These are phyloP conservation scores for Nasonia longicornis DNA, from an alignment of 1,140 invertebrate species.

Conservation along the genomic window DNA sequence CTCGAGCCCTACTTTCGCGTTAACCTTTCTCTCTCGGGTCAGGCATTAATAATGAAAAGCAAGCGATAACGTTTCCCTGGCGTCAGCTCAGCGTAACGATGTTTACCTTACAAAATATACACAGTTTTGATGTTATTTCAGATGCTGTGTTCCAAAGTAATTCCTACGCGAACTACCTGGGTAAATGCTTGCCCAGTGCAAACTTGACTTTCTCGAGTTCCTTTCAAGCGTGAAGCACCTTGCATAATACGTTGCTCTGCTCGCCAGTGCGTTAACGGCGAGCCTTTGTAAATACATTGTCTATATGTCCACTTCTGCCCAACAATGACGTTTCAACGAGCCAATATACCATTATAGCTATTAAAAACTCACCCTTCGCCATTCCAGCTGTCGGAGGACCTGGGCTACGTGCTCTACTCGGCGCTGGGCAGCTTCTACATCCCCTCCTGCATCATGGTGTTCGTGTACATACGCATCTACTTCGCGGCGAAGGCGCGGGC, in stretches of 20 bases:
- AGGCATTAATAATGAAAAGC: too few species aligned
- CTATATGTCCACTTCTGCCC: too few species aligned
- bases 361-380: background rate
- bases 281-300: too few species aligned
- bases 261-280: too few species aligned
- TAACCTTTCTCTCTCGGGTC: too few species aligned
- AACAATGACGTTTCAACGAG: too few species aligned
- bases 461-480: slow-evolving; percentile 99
- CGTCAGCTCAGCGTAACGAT: too few species aligned
- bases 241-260: background rate
- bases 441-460: slow-evolving; percentile 98
- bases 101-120: too few species aligned
- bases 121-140: background rate
- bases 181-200: background rate
- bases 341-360: too few species aligned
- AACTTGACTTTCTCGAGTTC: background rate
- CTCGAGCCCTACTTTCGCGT: too few species aligned
- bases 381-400: slow-evolving; percentile 88
- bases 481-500: slow-evolving; percentile 93
- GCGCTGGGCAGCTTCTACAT: slow-evolving; percentile 99
- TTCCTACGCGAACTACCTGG: background rate
- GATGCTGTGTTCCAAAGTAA: background rate
- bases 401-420: slow-evolving; percentile 98
- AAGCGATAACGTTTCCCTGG: too few species aligned
- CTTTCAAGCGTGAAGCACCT: background rate